These are phyloP conservation scores for Gymnoscelis rufifasciata DNA, from an alignment of 2,888 invertebrate genomes.

Conservation along the genomic window DNA sequence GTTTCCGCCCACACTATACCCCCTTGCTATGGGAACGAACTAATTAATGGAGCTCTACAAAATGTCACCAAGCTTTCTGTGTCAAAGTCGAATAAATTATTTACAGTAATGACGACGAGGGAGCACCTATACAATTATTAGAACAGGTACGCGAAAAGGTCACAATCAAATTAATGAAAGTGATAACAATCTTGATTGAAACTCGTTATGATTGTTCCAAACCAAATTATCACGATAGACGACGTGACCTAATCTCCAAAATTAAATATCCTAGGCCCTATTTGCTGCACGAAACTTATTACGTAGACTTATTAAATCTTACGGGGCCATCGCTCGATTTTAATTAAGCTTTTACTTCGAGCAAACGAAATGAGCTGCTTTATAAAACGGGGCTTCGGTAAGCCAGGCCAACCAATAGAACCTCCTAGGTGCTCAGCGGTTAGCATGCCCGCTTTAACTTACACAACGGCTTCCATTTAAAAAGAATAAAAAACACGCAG, in stretches of 20 bases:
- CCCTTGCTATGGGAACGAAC: constrained; percentile 20
- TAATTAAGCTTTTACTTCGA: constrained; percentile 21
- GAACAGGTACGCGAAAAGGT: too few relatives aligned
- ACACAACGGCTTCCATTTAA: constrained; percentile 28
- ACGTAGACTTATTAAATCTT: constrained; percentile 21
- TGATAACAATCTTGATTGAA: constrained; percentile 7
- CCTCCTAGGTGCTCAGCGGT: constrained; percentile 25
- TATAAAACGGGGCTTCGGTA: constrained; percentile 25
- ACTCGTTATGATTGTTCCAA: constrained; percentile 5
- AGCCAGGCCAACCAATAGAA: constrained; percentile 20
- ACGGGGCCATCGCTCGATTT: constrained; percentile 18
- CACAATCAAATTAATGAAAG: constrained; percentile 9
- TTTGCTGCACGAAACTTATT: constrained; percentile 14
- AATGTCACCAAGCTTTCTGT: constrained; percentile 28
- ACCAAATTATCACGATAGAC: background rate
- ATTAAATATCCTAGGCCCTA: constrained; percentile 10
- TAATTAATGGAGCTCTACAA: constrained; percentile 45
- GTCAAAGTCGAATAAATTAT: constrained; percentile 29
- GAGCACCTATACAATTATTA: too few relatives aligned
- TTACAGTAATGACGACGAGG: constrained; percentile 9
- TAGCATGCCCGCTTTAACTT: constrained; percentile 30
- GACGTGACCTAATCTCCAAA: constrained; percentile 1
- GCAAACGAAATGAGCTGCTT: constrained; percentile 16
- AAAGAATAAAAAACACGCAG: constrained; percentile 20
- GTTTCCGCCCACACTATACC: background rate